Conservation (phyloP, 2,113 vertebrate species). For the Serinus canaria region DNA sequence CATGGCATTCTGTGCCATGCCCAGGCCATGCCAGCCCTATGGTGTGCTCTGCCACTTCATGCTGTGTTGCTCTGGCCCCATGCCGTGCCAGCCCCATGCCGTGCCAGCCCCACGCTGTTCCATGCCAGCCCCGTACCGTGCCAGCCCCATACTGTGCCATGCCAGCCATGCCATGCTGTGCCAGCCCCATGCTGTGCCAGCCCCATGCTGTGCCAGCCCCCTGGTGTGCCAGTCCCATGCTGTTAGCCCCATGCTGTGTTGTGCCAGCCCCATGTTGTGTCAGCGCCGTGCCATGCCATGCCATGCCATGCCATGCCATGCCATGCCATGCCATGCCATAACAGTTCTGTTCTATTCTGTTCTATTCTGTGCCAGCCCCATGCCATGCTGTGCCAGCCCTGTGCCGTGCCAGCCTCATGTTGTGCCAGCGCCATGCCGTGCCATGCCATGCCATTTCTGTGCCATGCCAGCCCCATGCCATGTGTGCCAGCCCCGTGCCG, state of each 20-base stretch:
- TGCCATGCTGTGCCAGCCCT: neutral
- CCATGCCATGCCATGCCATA: no score
- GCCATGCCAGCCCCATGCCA: neutral
- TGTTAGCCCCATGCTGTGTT: neutral
- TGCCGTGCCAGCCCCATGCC: no score
- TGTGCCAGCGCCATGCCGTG: no score
- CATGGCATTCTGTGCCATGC: neutral
- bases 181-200: neutral
- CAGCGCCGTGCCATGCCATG: no score
- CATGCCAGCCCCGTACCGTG: no score
- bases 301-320: neutral
- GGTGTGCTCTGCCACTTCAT: neutral
- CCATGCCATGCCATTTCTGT: neutral
- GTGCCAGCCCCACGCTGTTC: neutral
- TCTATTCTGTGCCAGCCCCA: neutral
- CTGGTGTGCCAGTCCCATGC: no score
- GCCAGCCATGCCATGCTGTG: no score
- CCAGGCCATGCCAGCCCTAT: neutral
- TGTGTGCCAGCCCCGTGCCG: no score
- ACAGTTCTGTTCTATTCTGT: no score
- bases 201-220: neutral
- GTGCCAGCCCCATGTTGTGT: neutral
- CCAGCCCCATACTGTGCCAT: neutral
- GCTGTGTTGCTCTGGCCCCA: no score
- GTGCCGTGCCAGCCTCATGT: no score